A percentile compares a stretch with the other conserved stretches of the same genome.
phyloP scores from a whole-genome alignment of 2,888 invertebrate genomes.

The Scaptomyza parva region DNA sequence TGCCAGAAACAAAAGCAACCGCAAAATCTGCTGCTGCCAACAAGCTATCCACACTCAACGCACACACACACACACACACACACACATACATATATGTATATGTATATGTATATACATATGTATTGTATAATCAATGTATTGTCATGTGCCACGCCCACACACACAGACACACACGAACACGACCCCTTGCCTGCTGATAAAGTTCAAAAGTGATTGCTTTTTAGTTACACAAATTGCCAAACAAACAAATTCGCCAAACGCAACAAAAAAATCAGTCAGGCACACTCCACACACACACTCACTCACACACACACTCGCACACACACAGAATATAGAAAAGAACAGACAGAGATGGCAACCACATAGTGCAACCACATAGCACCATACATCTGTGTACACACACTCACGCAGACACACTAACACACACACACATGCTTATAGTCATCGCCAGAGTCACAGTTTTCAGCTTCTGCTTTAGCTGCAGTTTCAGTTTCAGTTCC shows the following conservation, averaged over 20 bases:
- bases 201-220: slow-evolving; percentile 78
- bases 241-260: slow-evolving; percentile 66
- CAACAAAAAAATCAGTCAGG: slow-evolving; percentile 29
- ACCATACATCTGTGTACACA: slow-evolving; percentile 1
- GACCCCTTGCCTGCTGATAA: slow-evolving; percentile 59
- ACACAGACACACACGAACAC: too few species aligned
- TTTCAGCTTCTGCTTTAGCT: slow-evolving; percentile 18
- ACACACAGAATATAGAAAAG: slow-evolving; percentile 1
- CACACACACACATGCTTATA: slow-evolving; percentile 2
- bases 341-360: slow-evolving; percentile 12
- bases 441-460: slow-evolving; percentile 24
- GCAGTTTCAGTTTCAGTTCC: slow-evolving; percentile 17
- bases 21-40: slow-evolving; percentile 59
- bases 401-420: slow-evolving; percentile 9
- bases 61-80: slow-evolving; percentile 14
- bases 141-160: slow-evolving; percentile 48
- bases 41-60: slow-evolving; percentile 46
- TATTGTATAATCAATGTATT: slow-evolving; percentile 56
- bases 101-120: slow-evolving; percentile 4
- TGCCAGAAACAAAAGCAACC: slow-evolving; percentile 49
- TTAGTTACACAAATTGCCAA: slow-evolving; percentile 79
- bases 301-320: slow-evolving; percentile 18
- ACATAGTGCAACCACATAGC: slow-evolving; percentile 40
- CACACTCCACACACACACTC: slow-evolving; percentile 14
- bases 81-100: slow-evolving; percentile 1